These are phyloP conservation scores for Umimayanthus kanabou DNA, from an alignment of 92 coral and sea anemone species.

Conservation along the genomic window DNA sequence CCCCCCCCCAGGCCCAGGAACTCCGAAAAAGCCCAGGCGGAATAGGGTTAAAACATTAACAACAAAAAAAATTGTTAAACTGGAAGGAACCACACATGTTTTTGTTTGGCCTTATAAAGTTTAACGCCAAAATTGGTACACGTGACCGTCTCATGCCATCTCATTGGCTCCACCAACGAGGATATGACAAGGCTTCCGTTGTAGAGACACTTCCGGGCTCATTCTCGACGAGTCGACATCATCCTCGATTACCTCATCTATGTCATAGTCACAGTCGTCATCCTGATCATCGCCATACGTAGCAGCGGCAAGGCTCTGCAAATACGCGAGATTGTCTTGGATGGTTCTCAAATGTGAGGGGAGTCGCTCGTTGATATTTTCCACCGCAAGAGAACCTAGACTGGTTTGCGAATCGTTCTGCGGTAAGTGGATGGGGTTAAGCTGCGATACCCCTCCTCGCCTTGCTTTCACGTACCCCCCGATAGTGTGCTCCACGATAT, in stretches of 20 bases:
- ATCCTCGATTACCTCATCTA: constrained; percentile 29
- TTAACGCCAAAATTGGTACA: background rate
- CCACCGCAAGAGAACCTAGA: constrained; percentile 50
- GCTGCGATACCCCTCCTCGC: constrained; percentile 62
- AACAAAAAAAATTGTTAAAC: too few species aligned
- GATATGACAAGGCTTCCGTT: background rate
- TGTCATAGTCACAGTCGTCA: constrained; percentile 29
- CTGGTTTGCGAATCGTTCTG: constrained; percentile 52
- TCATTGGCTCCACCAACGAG: background rate
- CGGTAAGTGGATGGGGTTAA: constrained; percentile 45
- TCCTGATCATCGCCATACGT: constrained; percentile 44
- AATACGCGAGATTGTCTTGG: constrained; percentile 55
- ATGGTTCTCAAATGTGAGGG: constrained; percentile 41
- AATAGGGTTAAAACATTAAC: too few species aligned
- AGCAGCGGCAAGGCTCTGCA: constrained; percentile 57
- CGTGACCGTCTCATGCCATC: background rate
- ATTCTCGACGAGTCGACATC: constrained; percentile 21
- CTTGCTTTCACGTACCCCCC: constrained; percentile 70
- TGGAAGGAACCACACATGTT: too few species aligned
- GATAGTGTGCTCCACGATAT: constrained; percentile 65
- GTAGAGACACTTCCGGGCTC: constrained; percentile 17
- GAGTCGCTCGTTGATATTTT: constrained; percentile 39
- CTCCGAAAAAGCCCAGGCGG: too few species aligned
- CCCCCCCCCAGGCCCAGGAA: too few species aligned
- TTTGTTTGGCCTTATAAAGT: too few species aligned